Conservation (phyloP, 2,113 vertebrate genomes). For the Pituophis catenifer region DNA sequence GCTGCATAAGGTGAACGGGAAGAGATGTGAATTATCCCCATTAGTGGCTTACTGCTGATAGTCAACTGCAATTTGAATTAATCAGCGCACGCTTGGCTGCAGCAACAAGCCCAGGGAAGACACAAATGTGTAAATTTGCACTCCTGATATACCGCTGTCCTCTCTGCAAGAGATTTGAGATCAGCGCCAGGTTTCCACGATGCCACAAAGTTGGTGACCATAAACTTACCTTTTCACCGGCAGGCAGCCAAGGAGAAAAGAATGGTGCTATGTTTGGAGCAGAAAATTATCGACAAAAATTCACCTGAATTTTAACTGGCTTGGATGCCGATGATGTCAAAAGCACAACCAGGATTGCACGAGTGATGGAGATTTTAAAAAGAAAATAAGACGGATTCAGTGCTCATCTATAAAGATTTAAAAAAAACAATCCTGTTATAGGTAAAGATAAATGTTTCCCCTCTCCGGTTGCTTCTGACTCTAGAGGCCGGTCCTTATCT, state of each 20-base stretch:
- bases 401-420: neutral
- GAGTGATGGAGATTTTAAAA: neutral
- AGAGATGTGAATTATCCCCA: neutral
- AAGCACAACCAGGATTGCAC: neutral
- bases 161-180: neutral
- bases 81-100: slow-evolving; percentile 15
- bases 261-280: neutral
- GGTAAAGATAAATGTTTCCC: too few species aligned
- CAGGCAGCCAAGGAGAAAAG: neutral
- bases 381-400: neutral
- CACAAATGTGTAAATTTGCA: accelerated
- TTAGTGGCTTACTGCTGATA: slow-evolving; percentile 42
- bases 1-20: slow-evolving; percentile 13
- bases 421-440: neutral
- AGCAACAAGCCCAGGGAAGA: slow-evolving; percentile 34
- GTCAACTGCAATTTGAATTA: slow-evolving; percentile 38
- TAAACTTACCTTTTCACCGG: neutral
- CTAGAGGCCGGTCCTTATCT: too few species aligned
- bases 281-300: neutral
- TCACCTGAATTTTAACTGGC: neutral
- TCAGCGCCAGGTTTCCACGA: accelerated
- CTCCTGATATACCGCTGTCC: neutral
- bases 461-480: too few species aligned
- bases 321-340: neutral
- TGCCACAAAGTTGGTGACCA: neutral